Base-by-base conservation (phyloP, 2,797 vertebrate species). In the Simalia tracyae region DNA sequence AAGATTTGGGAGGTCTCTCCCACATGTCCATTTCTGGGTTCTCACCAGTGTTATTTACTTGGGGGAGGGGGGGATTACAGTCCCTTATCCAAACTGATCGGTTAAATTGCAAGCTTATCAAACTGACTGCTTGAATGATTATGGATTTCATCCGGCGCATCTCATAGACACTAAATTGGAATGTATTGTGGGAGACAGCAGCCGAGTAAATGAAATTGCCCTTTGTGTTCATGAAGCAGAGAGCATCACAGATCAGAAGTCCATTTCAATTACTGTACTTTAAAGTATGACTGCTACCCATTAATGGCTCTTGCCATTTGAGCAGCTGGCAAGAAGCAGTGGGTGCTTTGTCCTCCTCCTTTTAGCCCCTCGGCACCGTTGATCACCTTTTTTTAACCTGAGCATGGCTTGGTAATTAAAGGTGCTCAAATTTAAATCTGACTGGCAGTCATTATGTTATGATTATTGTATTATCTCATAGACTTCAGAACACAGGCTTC, bases 181-280 rank as follows among this genome's bases (percentile, higher is more conserved):
- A 95, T 94, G 92, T 92, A 95, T 92, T 95, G 84, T 90, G 19
- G 50, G 89, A 95, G 90, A 91, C 86, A 93, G 93, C 81, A 93
- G 87, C 81, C 64, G 76, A 93, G 26, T 64, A 84, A 89, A 84
- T 95, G 61, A 92, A 91, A 94, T 90, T 91, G 89, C 84, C 87
- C 46, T 91, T 88, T 87, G 90, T 90, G 89, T 94, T 91, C 92
- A 94, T 42, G 84, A 95, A 86, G 60, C 76, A 93, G 76, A 92
- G 90, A 95, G 90, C 86, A 90, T 87, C 22, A 86, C 90, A 92
- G 63, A 92, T 93, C 92, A 84, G 60, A 89, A 92, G 92, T 92
- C 90, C 76, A 63, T 89, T 90, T 93, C 92, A 93, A 91, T 93
- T 94, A 93, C 72, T 93, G 57, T 86, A 81, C 64, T 94, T 93